These are phyloP conservation scores for Theocolax elegans DNA, from an alignment of 1,140 invertebrate species.

Conservation along the genomic window DNA sequence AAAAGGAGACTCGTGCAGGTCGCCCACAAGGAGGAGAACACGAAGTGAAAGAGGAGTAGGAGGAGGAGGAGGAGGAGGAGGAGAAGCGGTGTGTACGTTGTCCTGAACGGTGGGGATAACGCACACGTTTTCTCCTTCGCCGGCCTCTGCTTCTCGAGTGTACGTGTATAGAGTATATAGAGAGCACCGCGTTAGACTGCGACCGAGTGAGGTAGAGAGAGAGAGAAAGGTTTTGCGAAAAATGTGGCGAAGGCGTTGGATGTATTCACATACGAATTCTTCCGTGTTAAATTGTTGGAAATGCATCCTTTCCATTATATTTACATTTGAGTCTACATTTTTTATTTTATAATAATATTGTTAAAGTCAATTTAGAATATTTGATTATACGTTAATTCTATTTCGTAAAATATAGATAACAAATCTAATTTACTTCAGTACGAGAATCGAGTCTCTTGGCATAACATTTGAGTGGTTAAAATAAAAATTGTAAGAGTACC, in stretches of 20 bases:
- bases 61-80: neutral
- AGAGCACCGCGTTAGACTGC: conserved; percentile 5
- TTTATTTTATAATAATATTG: neutral
- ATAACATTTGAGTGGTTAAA: no score
- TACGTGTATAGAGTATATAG: no score
- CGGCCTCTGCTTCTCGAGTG: neutral
- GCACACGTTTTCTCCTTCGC: conserved; percentile 3
- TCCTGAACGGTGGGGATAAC: neutral
- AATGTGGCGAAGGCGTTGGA: conserved; percentile 1
- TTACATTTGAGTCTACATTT: neutral
- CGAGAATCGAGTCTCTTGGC: no score
- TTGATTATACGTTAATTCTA: no score
- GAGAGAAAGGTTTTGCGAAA: conserved; percentile 14
- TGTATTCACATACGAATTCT: neutral
- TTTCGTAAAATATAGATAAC: no score
- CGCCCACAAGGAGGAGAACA: no score
- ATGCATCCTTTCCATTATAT: neutral
- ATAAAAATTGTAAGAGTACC: no score
- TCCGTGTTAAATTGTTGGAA: neutral
- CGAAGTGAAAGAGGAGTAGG: neutral
- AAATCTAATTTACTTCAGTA: no score
- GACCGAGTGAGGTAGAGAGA: conserved; percentile 5
- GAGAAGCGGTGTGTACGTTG: neutral
- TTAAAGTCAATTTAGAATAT: no score
- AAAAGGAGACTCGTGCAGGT: conserved; percentile 3